Evolutionary conservation across 2,888 invertebrate genomes (phyloP).

Genomic region (Acleris cristana): DNA sequence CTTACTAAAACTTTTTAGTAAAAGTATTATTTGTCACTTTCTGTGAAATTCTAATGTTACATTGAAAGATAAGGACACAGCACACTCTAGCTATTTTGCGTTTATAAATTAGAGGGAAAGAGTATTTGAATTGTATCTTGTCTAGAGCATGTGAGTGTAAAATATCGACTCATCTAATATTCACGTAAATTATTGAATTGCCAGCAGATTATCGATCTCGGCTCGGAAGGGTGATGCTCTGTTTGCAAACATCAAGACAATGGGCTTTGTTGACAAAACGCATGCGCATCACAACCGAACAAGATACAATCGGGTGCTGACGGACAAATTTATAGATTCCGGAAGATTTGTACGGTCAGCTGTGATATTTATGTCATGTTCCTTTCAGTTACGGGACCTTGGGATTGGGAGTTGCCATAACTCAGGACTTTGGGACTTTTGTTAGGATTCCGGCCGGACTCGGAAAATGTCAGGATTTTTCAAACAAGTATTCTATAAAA

Average conservation of each 20-base stretch:
- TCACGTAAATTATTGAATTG: neutral
- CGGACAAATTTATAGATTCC: slow-evolving; percentile 24
- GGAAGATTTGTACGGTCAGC: slow-evolving; percentile 21
- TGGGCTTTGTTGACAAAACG: slow-evolving; percentile 72
- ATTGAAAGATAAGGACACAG: no score
- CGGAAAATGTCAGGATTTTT: neutral
- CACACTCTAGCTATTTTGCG: no score
- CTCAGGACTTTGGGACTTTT: no score
- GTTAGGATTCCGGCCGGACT: no score
- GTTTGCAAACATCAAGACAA: slow-evolving; percentile 75
- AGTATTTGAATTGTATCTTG: no score
- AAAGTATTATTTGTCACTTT: no score
- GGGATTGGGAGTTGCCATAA: neutral
- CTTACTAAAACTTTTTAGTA: no score
- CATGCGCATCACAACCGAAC: slow-evolving; percentile 56
- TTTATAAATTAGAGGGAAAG: no score
- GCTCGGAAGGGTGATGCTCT: slow-evolving; percentile 60
- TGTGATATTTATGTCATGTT: neutral
- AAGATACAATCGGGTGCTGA: slow-evolving; percentile 43
- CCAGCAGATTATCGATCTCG: slow-evolving; percentile 27
- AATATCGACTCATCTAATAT: neutral
- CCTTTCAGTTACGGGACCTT: no score
- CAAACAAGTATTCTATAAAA: neutral
- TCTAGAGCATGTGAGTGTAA: no score
- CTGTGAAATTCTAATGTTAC: no score